Evolutionary conservation across 1,140 invertebrate species (phyloP), one percentile per base, ranked within the genome.

Genomic region (Pseudomyrmex dendroicus): DNA sequence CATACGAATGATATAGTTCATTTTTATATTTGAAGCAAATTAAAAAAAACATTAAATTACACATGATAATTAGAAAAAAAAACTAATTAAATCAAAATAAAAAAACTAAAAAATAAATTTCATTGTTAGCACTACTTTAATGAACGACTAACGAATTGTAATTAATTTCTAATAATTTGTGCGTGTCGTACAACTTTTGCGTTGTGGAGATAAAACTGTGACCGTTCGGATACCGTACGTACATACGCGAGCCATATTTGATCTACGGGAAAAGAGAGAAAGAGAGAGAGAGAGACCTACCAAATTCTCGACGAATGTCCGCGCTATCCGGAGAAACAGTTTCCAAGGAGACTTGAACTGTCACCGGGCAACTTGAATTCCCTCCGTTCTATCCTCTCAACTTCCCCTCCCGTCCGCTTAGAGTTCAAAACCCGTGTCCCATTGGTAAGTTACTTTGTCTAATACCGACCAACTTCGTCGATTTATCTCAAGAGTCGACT

Each of bases 361-460:
- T 89, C 84, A 80, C 61, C 74, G 54, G 56, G 84, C 74, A 86
- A 84, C 84, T 86, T 56, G 62, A 85, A 67, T 87, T 80, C 83
- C 66, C 82, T 59, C 67, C 84, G 8, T 56, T 46, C 64, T 70
- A 63, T 56, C 68, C 54, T 62, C 59, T 87, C 76, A 63, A 74
- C 80, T 68, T n/a, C 25, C 83, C 44, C 50, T 59, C 50, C 50
- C 35, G 35, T 35, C 35, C 35, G 35, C 35, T 35, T 35, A 35
- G 35, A 68, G 72, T 83, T 78, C 87, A 74, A 88, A 82, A 87
- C 62, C 54, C 78, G 56, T 80, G 59, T 82, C 80, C 84, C 84
- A 82, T 83, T 82, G 80, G 56, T 56, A 62, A 70, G 52, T 86
- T 73, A 86, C 82, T 80, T 89, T 86, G 87, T 89, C 84, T 83